Evolutionary conservation across 2,888 invertebrate genomes (phyloP).

Genomic region (Chydorus sphaericus): DNA sequence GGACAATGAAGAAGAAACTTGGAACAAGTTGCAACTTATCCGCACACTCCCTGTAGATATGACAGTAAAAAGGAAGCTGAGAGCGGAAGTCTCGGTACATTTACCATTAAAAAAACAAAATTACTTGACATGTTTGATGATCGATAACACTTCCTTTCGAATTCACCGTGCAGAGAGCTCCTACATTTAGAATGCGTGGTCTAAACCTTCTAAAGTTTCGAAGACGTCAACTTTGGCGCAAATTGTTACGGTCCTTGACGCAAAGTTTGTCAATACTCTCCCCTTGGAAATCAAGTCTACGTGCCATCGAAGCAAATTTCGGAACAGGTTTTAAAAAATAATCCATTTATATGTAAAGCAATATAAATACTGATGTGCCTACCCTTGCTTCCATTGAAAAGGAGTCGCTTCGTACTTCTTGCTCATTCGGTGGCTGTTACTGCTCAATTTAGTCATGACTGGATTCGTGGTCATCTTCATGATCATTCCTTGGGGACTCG

Average conservation of each 20-base stretch:
- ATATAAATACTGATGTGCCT: no score
- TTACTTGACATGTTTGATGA: no score
- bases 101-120: no score
- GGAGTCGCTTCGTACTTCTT: slow-evolving; percentile 47
- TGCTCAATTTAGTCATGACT: slow-evolving; percentile 57
- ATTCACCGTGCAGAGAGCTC: slow-evolving; percentile 64
- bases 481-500: slow-evolving; percentile 31
- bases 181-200: slow-evolving; percentile 64
- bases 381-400: no score
- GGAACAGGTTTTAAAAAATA: slow-evolving; percentile 23
- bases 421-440: slow-evolving; percentile 69
- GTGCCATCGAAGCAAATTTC: slow-evolving; percentile 21
- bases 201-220: slow-evolving; percentile 68
- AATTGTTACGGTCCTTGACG: slow-evolving; percentile 43
- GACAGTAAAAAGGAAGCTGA: slow-evolving; percentile 64
- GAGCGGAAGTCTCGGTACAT: slow-evolving; percentile 61
- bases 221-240: slow-evolving; percentile 55
- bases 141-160: no score
- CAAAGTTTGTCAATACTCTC: slow-evolving; percentile 53
- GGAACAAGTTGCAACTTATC: slow-evolving; percentile 75
- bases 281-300: slow-evolving; percentile 43
- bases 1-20: slow-evolving; percentile 53
- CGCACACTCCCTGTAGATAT: slow-evolving; percentile 70
- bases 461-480: slow-evolving; percentile 49
- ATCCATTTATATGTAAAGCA: no score